A percentile compares a stretch with the other conserved stretches of the same genome.
Evolutionary conservation across 2,888 invertebrate species (phyloP).

Genomic region (Eustalomyia histrio): DNA sequence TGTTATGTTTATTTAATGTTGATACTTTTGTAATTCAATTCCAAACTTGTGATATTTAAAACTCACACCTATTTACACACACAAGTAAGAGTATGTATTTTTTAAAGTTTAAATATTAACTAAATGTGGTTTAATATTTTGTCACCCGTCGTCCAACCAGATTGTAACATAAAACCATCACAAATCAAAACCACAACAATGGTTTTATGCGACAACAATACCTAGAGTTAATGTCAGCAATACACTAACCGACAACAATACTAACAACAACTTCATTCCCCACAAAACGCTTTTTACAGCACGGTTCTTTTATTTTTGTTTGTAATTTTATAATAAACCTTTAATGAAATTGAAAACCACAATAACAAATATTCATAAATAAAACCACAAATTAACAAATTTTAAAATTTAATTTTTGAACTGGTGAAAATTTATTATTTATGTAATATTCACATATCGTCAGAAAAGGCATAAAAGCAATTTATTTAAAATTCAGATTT

Average conservation of each 20-base stretch:
- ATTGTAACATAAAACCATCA: conserved; percentile 4
- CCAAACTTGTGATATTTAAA: background rate
- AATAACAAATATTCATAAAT: conserved; percentile 59
- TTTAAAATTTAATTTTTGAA: conserved; percentile 7
- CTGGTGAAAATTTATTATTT: too few species aligned
- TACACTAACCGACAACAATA: conserved; percentile 17
- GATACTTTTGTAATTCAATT: background rate
- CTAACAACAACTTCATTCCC: conserved; percentile 15
- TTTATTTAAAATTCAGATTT: too few species aligned
- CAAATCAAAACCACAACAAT: conserved; percentile 61
- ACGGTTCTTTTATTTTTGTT: conserved; percentile 35
- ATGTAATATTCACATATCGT: too few species aligned
- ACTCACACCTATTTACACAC: conserved; percentile 2
- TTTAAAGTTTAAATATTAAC: conserved; percentile 49
- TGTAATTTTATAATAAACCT: conserved; percentile 49
- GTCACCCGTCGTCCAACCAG: conserved; percentile 29
- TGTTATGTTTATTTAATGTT: conserved; percentile 22
- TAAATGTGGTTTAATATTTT: conserved; percentile 55
- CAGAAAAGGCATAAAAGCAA: too few species aligned
- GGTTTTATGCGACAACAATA: conserved; percentile 49
- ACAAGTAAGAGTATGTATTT: conserved; percentile 2
- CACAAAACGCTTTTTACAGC: background rate
- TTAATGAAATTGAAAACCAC: conserved; percentile 48
- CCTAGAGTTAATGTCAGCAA: conserved; percentile 11
- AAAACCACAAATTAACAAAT: conserved; percentile 49